Percentiles rank a stretch among this genome's conserved stretches.
phyloP scores from a whole-genome alignment of 2,888 invertebrate species.

The Heliconius ethilla region DNA sequence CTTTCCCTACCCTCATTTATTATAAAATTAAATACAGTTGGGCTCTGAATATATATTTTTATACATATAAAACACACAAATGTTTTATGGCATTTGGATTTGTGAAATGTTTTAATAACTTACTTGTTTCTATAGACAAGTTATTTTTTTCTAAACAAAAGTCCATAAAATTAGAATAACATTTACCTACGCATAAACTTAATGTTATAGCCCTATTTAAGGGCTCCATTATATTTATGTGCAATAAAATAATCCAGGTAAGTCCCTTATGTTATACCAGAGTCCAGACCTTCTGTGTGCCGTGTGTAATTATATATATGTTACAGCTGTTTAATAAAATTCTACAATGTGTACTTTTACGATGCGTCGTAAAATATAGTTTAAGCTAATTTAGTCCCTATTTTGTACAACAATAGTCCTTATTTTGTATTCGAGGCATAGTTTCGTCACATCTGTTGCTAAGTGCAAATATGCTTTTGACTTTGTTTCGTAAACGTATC shows the following conservation, averaged over 20 bases:
- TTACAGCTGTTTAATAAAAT: conserved; percentile 58
- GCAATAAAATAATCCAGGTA: conserved; percentile 6
- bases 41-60: neutral
- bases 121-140: neutral
- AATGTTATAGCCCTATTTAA: neutral
- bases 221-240: conserved; percentile 6
- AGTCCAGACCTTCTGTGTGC: conserved; percentile 30
- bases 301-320: conserved; percentile 52
- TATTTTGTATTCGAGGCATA: conserved; percentile 4
- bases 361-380: conserved; percentile 44
- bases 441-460: conserved; percentile 50
- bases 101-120: neutral
- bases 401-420: neutral
- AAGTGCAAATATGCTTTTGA: conserved; percentile 38
- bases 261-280: neutral
- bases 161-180: neutral
- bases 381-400: conserved; percentile 22
- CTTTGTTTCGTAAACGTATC: conserved; percentile 37
- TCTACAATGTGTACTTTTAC: conserved; percentile 51
- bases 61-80: neutral
- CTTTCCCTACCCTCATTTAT: neutral
- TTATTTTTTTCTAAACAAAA: neutral
- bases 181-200: neutral
- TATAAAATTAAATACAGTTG: too few relatives aligned
- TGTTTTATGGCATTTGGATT: neutral